Base-by-base conservation (phyloP, 1,140 invertebrate genomes). In the Gonatopus flavifemur region DNA sequence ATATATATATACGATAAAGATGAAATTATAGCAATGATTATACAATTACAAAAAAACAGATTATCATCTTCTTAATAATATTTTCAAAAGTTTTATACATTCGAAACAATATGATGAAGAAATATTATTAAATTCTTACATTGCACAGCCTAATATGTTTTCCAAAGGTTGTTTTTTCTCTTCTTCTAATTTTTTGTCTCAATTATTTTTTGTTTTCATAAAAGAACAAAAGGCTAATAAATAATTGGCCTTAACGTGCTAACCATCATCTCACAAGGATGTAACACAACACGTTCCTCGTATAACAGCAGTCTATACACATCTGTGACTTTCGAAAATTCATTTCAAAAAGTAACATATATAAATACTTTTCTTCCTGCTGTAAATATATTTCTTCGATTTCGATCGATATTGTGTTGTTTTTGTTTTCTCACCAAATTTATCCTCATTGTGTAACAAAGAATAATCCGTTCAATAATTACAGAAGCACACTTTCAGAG, bases 71-170 rank as follows among this genome's bases (percentile, higher is more conserved):
- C 18, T 20, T 12, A 18, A 25, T 30, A 16, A 28, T 42, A 36
- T 19, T 10, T 39, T 47, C n/a, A n/a, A n/a, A 42, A 25, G 2
- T 36, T 36, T 32, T n/a, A n/a, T 36, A 25, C 48, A 42, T 16
- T 41, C 15, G 43, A 19, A 39, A 51, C 16, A 16, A 9, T 31
- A 52, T 15, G 36, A 49, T 10, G 15, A 39, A 48, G 12, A 10
- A 55, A 18, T 24, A 39, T 1, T 53, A 36, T 32, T 22, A 43
- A 47, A 16, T 50, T 49, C 32, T 18, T 21, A 62, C 42, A 62
- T 45, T 48, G 47, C 44, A 57, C 55, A 61, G 50, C 47, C 55
- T 57, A 32, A 42, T 41, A 30, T 38, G 16, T 18, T 41, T 44
- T 35, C 37, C n/a, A n/a, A n/a, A n/a, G n/a, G n/a, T n/a, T n/a